Conservation (phyloP, 2,888 invertebrate genomes). For the Nomada hirtipes region DNA sequence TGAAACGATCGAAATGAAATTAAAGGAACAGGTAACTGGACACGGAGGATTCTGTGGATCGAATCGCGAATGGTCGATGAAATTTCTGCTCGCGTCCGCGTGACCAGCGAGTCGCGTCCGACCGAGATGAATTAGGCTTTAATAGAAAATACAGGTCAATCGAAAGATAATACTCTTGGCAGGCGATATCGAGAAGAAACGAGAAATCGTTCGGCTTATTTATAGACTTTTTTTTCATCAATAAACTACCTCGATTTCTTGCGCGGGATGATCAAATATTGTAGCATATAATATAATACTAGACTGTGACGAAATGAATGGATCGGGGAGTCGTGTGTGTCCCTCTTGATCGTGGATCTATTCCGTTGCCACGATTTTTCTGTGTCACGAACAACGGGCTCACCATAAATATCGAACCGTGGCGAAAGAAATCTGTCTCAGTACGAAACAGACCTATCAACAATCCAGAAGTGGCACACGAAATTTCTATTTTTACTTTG, state of each 20-base stretch:
- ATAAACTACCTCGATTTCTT: too few species aligned
- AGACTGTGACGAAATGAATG: too few species aligned
- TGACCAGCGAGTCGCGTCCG: background rate
- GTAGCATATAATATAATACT: too few species aligned
- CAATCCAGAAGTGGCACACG: background rate
- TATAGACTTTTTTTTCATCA: too few species aligned
- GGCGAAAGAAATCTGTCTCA: background rate
- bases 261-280: too few species aligned
- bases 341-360: too few species aligned
- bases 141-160: too few species aligned
- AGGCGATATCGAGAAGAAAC: too few species aligned
- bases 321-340: too few species aligned
- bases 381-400: background rate
- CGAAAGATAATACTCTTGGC: too few species aligned
- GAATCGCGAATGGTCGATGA: slow-evolving; percentile 18
- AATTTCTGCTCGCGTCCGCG: slow-evolving; percentile 3
- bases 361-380: background rate
- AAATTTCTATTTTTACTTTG: slow-evolving; percentile 14
- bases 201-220: too few species aligned
- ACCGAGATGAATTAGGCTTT: background rate
- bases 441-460: too few species aligned
- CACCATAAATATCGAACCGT: background rate
- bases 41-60: background rate
- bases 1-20: background rate
- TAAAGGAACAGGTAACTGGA: background rate